Evolutionary conservation across 2,888 invertebrate species (phyloP).

Genomic region (Exocentrus adspersus): DNA sequence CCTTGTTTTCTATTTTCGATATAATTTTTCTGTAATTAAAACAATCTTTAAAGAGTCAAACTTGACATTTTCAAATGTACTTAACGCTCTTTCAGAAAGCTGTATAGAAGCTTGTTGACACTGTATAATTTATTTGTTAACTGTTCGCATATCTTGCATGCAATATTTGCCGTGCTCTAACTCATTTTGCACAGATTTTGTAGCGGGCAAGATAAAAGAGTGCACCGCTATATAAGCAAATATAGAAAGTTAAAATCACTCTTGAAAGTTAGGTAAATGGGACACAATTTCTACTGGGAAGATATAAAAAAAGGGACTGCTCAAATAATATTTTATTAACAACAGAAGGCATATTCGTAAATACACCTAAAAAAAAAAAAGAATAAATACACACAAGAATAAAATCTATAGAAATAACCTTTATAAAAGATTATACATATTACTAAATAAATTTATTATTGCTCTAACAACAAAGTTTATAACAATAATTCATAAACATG

Average conservation of each 20-base stretch:
- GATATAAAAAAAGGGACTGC: background rate
- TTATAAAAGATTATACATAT: conserved; percentile 60
- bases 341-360: conserved; percentile 53
- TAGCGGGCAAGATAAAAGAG: background rate
- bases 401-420: conserved; percentile 56
- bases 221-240: background rate
- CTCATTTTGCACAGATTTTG: too few relatives aligned
- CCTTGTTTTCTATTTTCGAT: too few relatives aligned
- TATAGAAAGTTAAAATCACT: background rate
- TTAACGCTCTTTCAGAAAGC: too few relatives aligned
- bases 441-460: conserved; percentile 52
- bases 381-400: conserved; percentile 55
- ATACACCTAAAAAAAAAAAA: conserved; percentile 54
- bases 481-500: conserved; percentile 17
- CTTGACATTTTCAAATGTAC: too few relatives aligned
- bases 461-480: conserved; percentile 47
- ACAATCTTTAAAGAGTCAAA: too few relatives aligned
- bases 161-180: background rate
- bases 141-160: too few relatives aligned
- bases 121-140: too few relatives aligned
- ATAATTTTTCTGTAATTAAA: too few relatives aligned
- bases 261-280: background rate
- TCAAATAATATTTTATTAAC: conserved; percentile 51
- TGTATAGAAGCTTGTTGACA: too few relatives aligned
- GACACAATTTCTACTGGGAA: background rate